Evolutionary conservation across 2,888 invertebrate genomes (phyloP), one percentile per base, ranked within the genome.

Genomic region (Lamproptera curius): DNA sequence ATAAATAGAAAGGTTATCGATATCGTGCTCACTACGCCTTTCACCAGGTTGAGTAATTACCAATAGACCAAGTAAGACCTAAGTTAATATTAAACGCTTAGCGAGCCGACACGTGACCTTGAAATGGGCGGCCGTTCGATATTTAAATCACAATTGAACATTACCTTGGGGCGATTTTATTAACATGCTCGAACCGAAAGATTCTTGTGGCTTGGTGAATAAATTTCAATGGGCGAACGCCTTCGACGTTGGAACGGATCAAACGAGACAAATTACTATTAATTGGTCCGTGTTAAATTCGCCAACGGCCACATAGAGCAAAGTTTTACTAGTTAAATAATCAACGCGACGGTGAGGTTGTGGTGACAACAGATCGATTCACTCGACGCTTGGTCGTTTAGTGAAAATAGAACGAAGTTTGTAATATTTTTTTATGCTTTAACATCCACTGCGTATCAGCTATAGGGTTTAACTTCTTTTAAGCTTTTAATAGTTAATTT

Each of bases 61-160:
- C 39, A 36, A 41, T 41, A 31, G n/a, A 4, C 6, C n/a, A 28
- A 8, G 9, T 28, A 10, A 10, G 28, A 2, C 6, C 28, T 28
- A 28, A 28, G n/a, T 28, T n/a, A n/a, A 10, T 10, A 28, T n/a
- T 2, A 28, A 28, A 28, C 2, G 2, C 28, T 9, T 28, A 10
- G 28, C 9, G 9, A 23, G 23, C 20, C 38, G 11, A 31, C 20
- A 23, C 10, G 34, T 37, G 42, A 48, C 48, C 48, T 48, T 48
- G 48, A 42, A 42, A 38, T 13, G 16, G 33, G 13, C 17, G 42
- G 38, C 38, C 42, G 39, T 34, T 39, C 39, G 16, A 43, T 43
- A 48, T 43, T 48, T 37, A 42, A 46, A 38, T 47, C 42, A 48
- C 38, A 38, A 48, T 48, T 37, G 38, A 42, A 42, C 42, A 38